Evolutionary conservation across 2,888 invertebrate species (phyloP).

Genomic region (Lasioglossum morio): DNA sequence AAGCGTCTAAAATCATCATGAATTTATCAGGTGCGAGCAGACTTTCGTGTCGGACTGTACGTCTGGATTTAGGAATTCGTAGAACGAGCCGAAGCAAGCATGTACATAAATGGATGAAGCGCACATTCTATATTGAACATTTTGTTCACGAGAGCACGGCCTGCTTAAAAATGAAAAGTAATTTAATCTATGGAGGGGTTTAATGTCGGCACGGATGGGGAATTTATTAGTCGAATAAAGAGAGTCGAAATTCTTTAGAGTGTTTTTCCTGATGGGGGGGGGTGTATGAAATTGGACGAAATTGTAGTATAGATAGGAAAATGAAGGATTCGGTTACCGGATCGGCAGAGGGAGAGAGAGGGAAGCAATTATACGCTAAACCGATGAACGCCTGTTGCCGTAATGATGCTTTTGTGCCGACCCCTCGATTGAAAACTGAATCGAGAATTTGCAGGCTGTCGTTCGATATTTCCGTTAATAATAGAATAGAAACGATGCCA

Average conservation of each 20-base stretch:
- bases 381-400: constrained; percentile 55
- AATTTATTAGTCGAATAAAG: constrained; percentile 6
- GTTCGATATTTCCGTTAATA: constrained; percentile 61
- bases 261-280: constrained; percentile 5
- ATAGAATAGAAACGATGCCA: constrained; percentile 65
- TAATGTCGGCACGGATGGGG: not conserved
- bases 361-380: constrained; percentile 65
- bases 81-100: constrained; percentile 6
- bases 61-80: constrained; percentile 10
- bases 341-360: constrained; percentile 10
- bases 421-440: constrained; percentile 38
- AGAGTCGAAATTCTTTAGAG: constrained; percentile 13
- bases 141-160: not conserved
- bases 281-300: constrained; percentile 11
- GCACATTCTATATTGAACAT: not conserved
- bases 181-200: not conserved
- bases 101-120: constrained; percentile 2
- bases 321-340: constrained; percentile 52
- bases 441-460: constrained; percentile 54
- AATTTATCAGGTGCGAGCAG: not conserved
- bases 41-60: not conserved
- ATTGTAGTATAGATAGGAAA: constrained; percentile 33
- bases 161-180: not conserved
- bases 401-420: constrained; percentile 53
- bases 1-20: not conserved